Percentiles rank a stretch among this genome's conserved stretches.
These are phyloP conservation scores for Takifugu bimaculatus DNA, from an alignment of 2,113 vertebrate species.

Conservation along the genomic window DNA sequence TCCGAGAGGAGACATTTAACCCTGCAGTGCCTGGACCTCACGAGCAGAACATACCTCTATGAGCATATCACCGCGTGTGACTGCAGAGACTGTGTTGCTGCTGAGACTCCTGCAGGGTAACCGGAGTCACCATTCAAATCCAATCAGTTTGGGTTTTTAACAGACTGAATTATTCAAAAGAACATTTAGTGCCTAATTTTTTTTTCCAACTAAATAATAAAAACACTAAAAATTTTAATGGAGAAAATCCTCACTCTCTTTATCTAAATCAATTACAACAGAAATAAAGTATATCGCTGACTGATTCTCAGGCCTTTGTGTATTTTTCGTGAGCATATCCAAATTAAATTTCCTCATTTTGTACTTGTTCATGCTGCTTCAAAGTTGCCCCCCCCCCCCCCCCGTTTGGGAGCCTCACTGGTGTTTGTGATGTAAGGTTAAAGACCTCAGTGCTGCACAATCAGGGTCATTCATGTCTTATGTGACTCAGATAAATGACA, in stretches of 20 bases:
- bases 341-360: too few species aligned
- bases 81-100: constrained; percentile 16
- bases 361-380: too few species aligned
- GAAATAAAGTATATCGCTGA: constrained; percentile 18
- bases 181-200: background rate
- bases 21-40: constrained; percentile 30
- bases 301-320: background rate
- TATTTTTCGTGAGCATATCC: background rate
- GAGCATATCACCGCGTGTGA: constrained; percentile 46
- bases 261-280: background rate
- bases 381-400: too few species aligned
- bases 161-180: background rate
- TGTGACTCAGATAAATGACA: too few species aligned
- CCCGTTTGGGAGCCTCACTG: too few species aligned
- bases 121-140: too few species aligned
- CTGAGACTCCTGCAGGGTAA: background rate
- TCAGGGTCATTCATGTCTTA: too few species aligned
- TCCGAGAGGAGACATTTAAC: constrained; percentile 10
- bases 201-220: background rate
- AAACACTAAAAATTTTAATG: background rate
- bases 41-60: constrained; percentile 14
- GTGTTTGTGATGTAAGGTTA: too few species aligned
- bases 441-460: too few species aligned
- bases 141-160: background rate
- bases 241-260: background rate